Evolutionary conservation across 2,113 vertebrate genomes (phyloP).

Genomic region (Conger conger): DNA sequence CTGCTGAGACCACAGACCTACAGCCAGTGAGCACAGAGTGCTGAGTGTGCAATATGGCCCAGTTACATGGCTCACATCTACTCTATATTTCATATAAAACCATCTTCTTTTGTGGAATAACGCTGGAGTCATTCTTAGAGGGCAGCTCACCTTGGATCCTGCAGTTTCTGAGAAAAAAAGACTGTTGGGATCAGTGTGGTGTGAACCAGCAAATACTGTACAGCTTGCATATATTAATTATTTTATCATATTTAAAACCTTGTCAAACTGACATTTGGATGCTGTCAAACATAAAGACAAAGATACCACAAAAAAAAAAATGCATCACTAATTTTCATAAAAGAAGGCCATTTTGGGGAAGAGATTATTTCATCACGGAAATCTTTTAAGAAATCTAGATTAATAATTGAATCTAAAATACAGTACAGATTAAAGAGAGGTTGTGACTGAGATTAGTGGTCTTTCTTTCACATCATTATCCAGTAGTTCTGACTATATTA

Average conservation of each 20-base stretch:
- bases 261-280: too few relatives aligned
- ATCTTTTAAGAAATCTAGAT: background rate
- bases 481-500: background rate
- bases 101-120: background rate
- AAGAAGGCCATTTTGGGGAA: background rate
- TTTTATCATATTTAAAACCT: too few relatives aligned
- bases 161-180: background rate
- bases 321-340: background rate
- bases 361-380: background rate
- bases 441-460: background rate
- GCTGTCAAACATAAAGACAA: too few relatives aligned
- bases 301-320: too few relatives aligned
- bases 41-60: background rate
- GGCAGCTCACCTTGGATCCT: background rate
- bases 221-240: background rate
- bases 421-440: background rate
- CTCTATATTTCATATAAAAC: background rate
- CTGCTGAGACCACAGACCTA: background rate
- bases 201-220: background rate
- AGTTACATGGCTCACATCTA: background rate
- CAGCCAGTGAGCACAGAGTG: background rate
- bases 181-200: background rate
- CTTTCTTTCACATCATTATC: background rate
- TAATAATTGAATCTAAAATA: background rate
- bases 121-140: background rate